A percentile compares a stretch with the other conserved stretches of the same genome.
These are phyloP conservation scores for Gasterosteus nipponicus DNA, from an alignment of 2,113 vertebrate genomes.

Conservation along the genomic window DNA sequence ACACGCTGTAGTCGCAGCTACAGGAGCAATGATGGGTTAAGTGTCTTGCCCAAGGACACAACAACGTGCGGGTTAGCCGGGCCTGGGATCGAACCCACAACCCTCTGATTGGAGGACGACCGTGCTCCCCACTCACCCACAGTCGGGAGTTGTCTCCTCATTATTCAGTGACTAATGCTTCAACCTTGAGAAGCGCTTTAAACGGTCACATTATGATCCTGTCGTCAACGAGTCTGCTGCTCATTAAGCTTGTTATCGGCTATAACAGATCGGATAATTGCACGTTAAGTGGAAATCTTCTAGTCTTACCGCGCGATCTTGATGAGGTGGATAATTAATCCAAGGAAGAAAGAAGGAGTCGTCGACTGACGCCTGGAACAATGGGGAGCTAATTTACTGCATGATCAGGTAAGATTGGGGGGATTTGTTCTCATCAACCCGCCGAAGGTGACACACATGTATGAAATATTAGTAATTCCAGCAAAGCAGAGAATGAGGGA, in stretches of 20 bases:
- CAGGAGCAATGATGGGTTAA: too few relatives aligned
- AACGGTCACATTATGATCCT: conserved; percentile 45
- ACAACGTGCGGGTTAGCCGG: too few relatives aligned
- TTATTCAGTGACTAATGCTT: conserved; percentile 42
- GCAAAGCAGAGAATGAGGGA: background rate
- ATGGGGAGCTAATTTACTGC: conserved; percentile 59
- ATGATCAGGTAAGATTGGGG: conserved; percentile 45
- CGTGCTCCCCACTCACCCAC: too few relatives aligned
- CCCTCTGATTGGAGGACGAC: too few relatives aligned
- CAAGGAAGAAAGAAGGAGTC: conserved; percentile 43
- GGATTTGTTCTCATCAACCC: conserved; percentile 41
- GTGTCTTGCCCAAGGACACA: too few relatives aligned
- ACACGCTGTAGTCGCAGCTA: too few relatives aligned
- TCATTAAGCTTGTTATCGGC: conserved; percentile 69
- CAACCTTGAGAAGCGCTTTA: conserved; percentile 46
- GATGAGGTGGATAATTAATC: conserved; percentile 71
- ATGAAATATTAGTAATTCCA: background rate
- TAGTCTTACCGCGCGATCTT: conserved; percentile 54
- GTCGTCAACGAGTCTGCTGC: conserved; percentile 39
- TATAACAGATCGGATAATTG: conserved; percentile 70
- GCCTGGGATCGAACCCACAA: too few relatives aligned
- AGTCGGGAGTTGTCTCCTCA: conserved; percentile 21
- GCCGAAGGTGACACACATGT: conserved; percentile 9
- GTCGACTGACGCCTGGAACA: conserved; percentile 50
- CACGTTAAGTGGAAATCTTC: conserved; percentile 57